Evolutionary conservation across 1,140 invertebrate genomes (phyloP), one percentile per base, ranked within the genome.

Genomic region (Aphaenogaster rudis): DNA sequence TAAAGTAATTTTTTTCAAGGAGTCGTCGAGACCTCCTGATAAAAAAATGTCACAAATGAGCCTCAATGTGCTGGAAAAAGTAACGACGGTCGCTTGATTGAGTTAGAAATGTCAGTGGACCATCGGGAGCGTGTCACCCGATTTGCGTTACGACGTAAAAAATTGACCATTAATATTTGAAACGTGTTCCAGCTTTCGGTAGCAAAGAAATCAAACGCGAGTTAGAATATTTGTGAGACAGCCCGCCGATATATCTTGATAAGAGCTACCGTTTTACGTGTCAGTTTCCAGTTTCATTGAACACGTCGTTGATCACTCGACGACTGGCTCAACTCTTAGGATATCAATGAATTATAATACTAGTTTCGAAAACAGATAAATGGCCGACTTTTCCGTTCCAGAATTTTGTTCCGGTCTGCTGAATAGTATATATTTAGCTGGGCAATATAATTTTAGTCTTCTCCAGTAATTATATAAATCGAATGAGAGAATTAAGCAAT

Each of bases 81-180:
- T 64, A 59, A 54, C 28, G 11, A 4, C 1, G 42, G 13, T 36
- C 11, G 28, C 54, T 86, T 48, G 45, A 69, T 86, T 72, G 45
- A 63, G 81, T 33, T 28, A 59, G 57, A 90, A 90, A 90, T 86
- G 77, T 77, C 76, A 88, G 28, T 54, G 39, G 45, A 50, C 48
- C 54, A 45, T 67, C 82, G 63, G 4, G 71, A 63, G 15, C 52
- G 42, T 9, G 21, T 88, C 39, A 42, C 21, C 48, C 2, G 21
- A 74, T 52, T 74, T 48, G 48, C 15, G 33, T 17, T 15, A 66
- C 6, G 17, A 33, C 9, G 21, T 64, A 39, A 80, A 64, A 80
- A 79, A 66, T 50, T 21, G 8, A 80, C 50, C 17, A 78, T 67
- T 67, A 21, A 81, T 42, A 80, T 17, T 7, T 21, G 9, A n/a